Conservation (phyloP, 2,888 invertebrate genomes). For the Papilio elwesi region DNA sequence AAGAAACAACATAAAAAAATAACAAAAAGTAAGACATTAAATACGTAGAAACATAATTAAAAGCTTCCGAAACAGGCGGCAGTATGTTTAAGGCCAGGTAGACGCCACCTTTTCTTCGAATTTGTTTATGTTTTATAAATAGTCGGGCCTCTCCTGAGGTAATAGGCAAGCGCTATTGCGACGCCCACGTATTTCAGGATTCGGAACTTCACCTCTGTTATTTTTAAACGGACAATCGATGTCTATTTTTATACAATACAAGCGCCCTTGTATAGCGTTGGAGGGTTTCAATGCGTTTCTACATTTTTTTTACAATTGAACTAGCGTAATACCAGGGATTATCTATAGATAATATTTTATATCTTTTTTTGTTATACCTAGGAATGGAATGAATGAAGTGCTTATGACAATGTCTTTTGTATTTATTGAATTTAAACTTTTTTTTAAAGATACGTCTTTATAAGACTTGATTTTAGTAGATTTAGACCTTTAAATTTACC, state of each 20-base stretch:
- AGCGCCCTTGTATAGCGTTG: constrained; percentile 49
- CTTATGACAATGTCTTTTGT: no score
- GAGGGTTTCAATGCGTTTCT: constrained; percentile 38
- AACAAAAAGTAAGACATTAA: not conserved
- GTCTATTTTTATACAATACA: constrained; percentile 51
- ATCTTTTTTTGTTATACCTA: not conserved
- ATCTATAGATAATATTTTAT: not conserved
- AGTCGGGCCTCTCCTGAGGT: constrained; percentile 49
- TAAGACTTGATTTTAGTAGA: no score
- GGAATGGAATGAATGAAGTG: no score
- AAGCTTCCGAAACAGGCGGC: constrained; percentile 15
- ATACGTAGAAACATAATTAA: constrained; percentile 18
- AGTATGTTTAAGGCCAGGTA: constrained; percentile 27
- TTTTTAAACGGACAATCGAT: constrained; percentile 58
- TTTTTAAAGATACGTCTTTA: no score
- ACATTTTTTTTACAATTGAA: constrained; percentile 27
- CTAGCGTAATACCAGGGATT: not conserved
- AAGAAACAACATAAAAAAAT: no score
- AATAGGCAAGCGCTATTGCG: constrained; percentile 58
- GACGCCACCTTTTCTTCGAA: constrained; percentile 13
- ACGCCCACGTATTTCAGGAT: constrained; percentile 63
- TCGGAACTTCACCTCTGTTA: constrained; percentile 49
- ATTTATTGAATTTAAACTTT: no score
- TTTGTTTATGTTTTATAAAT: constrained; percentile 55
- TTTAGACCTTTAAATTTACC: no score